These are phyloP conservation scores for Heliconius ismenius DNA, from an alignment of 2,888 invertebrate genomes.

Conservation along the genomic window DNA sequence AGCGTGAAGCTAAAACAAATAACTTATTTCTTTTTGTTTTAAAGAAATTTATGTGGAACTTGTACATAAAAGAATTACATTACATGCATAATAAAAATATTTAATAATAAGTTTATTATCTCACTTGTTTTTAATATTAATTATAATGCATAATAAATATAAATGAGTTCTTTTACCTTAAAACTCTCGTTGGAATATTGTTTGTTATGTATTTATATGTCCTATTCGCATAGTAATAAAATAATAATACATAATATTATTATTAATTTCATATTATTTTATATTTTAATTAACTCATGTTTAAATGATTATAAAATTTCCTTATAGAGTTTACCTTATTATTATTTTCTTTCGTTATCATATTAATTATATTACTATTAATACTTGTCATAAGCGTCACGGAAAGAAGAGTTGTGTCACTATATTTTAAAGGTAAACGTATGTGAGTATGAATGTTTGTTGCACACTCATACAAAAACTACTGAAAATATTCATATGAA, in stretches of 20 bases:
- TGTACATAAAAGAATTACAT: too few relatives aligned
- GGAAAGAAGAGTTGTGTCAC: too few relatives aligned
- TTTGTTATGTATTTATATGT: not conserved
- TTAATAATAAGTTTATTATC: not conserved
- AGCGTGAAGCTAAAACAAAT: too few relatives aligned
- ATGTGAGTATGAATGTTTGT: too few relatives aligned
- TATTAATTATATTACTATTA: too few relatives aligned
- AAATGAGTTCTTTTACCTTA: slow-evolving; percentile 20
- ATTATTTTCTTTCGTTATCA: too few relatives aligned
- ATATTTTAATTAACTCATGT: not conserved
- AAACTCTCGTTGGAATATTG: not conserved
- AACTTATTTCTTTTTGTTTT: too few relatives aligned
- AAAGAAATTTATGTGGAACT: too few relatives aligned
- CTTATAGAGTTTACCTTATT: not conserved
- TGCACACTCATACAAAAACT: too few relatives aligned
- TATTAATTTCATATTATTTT: not conserved
- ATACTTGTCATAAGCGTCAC: too few relatives aligned
- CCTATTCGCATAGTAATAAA: not conserved
- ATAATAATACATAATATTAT: not conserved
- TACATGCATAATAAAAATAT: not conserved
- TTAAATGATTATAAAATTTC: not conserved
- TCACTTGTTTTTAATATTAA: not conserved
- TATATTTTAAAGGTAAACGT: too few relatives aligned
- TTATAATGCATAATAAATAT: slow-evolving; percentile 1
- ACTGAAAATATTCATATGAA: too few relatives aligned